Evolutionary conservation across 1,140 invertebrate species (phyloP).

Genomic region (Anastrepha ludens): DNA sequence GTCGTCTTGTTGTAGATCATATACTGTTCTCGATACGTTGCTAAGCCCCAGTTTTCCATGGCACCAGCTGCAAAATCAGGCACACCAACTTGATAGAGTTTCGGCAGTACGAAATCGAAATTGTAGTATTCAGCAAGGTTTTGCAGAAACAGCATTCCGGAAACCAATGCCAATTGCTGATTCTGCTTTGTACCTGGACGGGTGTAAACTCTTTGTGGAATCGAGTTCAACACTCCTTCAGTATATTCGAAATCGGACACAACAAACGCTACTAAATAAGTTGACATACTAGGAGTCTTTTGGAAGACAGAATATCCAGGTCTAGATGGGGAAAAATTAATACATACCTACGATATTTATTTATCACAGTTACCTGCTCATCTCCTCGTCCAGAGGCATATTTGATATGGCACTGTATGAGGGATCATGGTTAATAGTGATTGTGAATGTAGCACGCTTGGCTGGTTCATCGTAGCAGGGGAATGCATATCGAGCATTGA

Average conservation of each 20-base stretch:
- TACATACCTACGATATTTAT: neutral
- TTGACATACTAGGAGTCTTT: constrained; percentile 65
- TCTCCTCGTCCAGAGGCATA: constrained; percentile 76
- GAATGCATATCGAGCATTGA: constrained; percentile 86
- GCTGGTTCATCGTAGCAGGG: constrained; percentile 93
- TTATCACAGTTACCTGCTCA: constrained; percentile 57
- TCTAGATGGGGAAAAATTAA: constrained; percentile 53
- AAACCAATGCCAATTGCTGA: constrained; percentile 68
- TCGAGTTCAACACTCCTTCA: constrained; percentile 69
- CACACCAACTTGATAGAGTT: constrained; percentile 70
- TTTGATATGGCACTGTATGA: constrained; percentile 83
- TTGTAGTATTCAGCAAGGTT: constrained; percentile 65
- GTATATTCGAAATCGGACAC: constrained; percentile 76
- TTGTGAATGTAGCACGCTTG: constrained; percentile 85
- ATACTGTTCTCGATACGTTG: constrained; percentile 71
- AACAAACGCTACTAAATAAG: constrained; percentile 70
- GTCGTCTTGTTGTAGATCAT: constrained; percentile 66
- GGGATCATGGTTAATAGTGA: constrained; percentile 79
- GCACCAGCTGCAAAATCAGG: constrained; percentile 72
- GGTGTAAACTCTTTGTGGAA: constrained; percentile 67
- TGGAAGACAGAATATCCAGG: constrained; percentile 64
- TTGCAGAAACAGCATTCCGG: constrained; percentile 66
- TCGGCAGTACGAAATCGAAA: constrained; percentile 65
- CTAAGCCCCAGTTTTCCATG: constrained; percentile 73
- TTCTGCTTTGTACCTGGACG: constrained; percentile 66